These are phyloP conservation scores for Pollachius pollachius DNA, from an alignment of 2,113 vertebrate genomes.

Conservation along the genomic window DNA sequence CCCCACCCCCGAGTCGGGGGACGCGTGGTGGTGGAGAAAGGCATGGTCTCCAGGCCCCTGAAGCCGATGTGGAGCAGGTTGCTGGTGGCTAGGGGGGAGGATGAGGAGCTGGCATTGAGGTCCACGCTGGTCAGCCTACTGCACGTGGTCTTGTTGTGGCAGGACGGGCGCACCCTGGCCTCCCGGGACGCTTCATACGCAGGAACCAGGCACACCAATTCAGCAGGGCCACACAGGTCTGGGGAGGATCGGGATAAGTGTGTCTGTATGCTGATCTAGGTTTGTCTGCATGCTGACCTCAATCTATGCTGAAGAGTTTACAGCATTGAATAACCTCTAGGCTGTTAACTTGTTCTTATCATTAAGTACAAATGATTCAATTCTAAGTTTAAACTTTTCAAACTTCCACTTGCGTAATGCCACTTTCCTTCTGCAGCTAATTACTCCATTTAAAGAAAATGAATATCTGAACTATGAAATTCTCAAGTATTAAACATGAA, in stretches of 20 bases:
- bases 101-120: slow-evolving; percentile 66
- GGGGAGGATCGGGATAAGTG: slow-evolving; percentile 7
- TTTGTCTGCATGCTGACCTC: no score
- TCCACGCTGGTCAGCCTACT: slow-evolving; percentile 85
- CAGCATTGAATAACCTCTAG: no score
- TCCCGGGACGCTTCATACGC: slow-evolving; percentile 93
- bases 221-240: slow-evolving; percentile 90
- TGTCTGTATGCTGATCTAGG: no score
- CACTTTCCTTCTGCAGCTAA: no score
- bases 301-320: no score
- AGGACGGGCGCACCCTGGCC: slow-evolving; percentile 82
- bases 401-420: no score
- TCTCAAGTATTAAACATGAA: no score
- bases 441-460: no score
- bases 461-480: no score
- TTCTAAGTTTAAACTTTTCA: no score
- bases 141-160: slow-evolving; percentile 78
- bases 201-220: slow-evolving; percentile 98
- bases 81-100: slow-evolving; percentile 73
- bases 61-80: slow-evolving; percentile 86
- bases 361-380: no score
- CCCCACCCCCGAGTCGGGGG: slow-evolving; percentile 83
- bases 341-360: no score
- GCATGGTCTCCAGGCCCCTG: slow-evolving; percentile 79
- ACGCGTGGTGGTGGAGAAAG: slow-evolving; percentile 79